phyloP scores from a whole-genome alignment of 1,140 invertebrate species.

The Thaumatotibia leucotreta region DNA sequence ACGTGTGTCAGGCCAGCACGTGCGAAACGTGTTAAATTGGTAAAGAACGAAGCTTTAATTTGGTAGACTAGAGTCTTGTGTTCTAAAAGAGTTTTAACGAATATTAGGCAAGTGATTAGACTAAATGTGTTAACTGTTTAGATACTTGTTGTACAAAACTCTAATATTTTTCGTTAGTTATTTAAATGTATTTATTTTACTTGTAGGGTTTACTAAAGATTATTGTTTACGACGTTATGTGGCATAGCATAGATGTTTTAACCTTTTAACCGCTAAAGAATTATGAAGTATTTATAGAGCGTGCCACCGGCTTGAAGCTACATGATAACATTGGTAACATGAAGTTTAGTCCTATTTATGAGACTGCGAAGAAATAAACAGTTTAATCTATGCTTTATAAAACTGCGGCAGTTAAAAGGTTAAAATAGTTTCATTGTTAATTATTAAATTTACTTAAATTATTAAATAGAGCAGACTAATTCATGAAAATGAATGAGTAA shows the following conservation, averaged over 20 bases:
- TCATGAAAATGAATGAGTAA: background rate
- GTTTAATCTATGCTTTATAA: no score
- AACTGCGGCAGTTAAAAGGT: background rate
- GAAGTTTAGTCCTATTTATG: no score
- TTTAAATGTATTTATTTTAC: background rate
- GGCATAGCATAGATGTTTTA: no score
- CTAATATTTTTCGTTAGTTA: slow-evolving; percentile 7
- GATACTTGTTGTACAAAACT: slow-evolving; percentile 12
- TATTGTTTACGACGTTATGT: background rate
- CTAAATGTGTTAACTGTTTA: slow-evolving; percentile 35
- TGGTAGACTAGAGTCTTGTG: slow-evolving; percentile 70
- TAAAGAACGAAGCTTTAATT: slow-evolving; percentile 74
- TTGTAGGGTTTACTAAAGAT: background rate
- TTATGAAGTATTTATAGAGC: no score
- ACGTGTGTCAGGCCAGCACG: slow-evolving; percentile 45
- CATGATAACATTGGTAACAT: no score
- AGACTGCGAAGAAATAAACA: no score
- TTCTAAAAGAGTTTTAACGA: slow-evolving; percentile 59
- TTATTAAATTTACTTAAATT: background rate
- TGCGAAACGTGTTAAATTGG: slow-evolving; percentile 54
- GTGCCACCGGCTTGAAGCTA: no score
- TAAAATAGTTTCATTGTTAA: background rate
- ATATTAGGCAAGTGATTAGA: slow-evolving; percentile 38
- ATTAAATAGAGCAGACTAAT: background rate
- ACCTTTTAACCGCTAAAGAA: no score